phyloP scores from a whole-genome alignment of 2,113 vertebrate genomes.

The Chionodraco myersi region DNA sequence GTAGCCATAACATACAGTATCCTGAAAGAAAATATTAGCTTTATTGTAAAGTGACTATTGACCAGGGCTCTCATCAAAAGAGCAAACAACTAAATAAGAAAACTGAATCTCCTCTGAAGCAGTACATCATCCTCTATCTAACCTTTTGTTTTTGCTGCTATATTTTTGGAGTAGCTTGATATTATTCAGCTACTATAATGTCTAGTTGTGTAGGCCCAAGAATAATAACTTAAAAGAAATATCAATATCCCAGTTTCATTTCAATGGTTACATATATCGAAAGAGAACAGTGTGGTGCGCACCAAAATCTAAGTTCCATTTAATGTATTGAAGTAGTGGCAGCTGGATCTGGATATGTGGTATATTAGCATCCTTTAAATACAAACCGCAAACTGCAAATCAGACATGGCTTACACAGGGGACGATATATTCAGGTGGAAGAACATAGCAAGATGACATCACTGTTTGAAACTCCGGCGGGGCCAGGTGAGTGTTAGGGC shows the following conservation, averaged over 20 bases:
- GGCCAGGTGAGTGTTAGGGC: background rate
- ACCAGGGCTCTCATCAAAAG: background rate
- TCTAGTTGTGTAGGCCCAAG: background rate
- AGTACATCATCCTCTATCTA: background rate
- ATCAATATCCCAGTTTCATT: background rate
- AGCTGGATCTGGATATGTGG: background rate
- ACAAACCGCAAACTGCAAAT: background rate
- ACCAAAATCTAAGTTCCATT: background rate
- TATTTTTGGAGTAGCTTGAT: no score
- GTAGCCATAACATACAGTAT: no score
- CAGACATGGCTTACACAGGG: background rate
- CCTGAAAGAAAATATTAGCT: no score
- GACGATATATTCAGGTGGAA: background rate
- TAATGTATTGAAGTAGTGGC: background rate
- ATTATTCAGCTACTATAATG: background rate
- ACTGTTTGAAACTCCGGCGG: background rate
- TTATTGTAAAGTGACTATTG: no score
- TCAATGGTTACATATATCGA: background rate
- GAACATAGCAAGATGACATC: slow-evolving; percentile 6
- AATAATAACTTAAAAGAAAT: background rate
- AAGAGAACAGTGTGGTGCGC: background rate
- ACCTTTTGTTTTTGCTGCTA: background rate
- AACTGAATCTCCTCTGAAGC: background rate
- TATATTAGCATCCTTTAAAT: background rate
- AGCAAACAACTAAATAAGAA: background rate